phyloP scores from a whole-genome alignment of 1,140 invertebrate species.

The Papilio aristodemus region DNA sequence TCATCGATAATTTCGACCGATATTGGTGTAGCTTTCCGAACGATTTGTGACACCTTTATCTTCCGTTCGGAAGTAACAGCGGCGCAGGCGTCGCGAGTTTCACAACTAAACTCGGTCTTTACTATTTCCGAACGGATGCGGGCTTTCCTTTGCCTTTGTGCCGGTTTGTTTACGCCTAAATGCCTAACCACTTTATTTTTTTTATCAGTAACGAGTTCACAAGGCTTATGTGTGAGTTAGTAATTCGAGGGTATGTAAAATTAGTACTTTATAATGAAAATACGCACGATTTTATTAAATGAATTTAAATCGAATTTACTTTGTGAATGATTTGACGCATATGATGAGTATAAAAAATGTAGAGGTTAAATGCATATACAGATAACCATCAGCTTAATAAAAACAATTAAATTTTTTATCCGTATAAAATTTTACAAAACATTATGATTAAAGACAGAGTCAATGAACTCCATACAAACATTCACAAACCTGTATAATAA shows the following conservation, averaged over 20 bases:
- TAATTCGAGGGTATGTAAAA: too few species aligned
- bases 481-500: conserved; percentile 4
- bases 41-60: conserved; percentile 27
- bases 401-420: background rate
- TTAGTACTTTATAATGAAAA: too few species aligned
- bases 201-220: conserved; percentile 43
- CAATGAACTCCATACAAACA: conserved; percentile 5
- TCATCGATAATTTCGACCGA: background rate
- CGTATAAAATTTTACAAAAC: background rate
- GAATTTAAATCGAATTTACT: too few species aligned
- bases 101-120: conserved; percentile 38
- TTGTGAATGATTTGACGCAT: background rate
- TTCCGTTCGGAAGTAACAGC: conserved; percentile 32
- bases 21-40: conserved; percentile 22
- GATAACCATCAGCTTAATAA: background rate
- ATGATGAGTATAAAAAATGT: background rate
- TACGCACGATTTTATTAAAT: too few species aligned
- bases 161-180: conserved; percentile 35
- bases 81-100: conserved; percentile 40
- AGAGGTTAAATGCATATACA: background rate
- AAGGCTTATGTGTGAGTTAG: background rate
- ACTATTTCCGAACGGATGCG: conserved; percentile 59
- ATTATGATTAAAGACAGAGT: background rate
- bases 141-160: conserved; percentile 51
- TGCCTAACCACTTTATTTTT: conserved; percentile 39